These are phyloP conservation scores for Caenorhabditis uteleia DNA, from an alignment of 2,888 invertebrate genomes.

Conservation along the genomic window DNA sequence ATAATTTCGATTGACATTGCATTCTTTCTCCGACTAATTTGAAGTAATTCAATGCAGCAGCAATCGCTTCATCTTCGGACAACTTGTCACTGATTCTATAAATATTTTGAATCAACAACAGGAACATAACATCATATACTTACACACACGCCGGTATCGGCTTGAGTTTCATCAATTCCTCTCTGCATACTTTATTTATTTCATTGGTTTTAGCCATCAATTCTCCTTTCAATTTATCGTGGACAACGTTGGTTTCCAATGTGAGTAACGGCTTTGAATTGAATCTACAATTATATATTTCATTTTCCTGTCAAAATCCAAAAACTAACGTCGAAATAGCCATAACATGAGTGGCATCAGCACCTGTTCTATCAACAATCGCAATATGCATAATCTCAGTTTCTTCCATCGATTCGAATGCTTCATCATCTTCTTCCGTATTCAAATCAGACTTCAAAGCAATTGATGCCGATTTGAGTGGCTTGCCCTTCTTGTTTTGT, in stretches of 20 bases:
- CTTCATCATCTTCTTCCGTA: conserved; percentile 2
- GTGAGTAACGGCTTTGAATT: too few relatives aligned
- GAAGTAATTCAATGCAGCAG: conserved; percentile 14
- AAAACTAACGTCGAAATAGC: conserved; percentile 3
- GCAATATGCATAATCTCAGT: conserved; percentile 19
- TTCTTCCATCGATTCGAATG: conserved; percentile 2
- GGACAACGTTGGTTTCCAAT: too few relatives aligned
- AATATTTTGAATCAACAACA: not conserved
- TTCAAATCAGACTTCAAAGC: too few relatives aligned
- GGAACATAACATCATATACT: conserved; percentile 4
- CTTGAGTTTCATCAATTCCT: too few relatives aligned
- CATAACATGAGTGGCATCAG: conserved; percentile 6
- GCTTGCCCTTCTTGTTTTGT: too few relatives aligned
- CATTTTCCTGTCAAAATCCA: too few relatives aligned
- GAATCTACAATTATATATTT: too few relatives aligned
- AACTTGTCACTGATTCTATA: conserved; percentile 14
- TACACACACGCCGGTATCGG: conserved; percentile 21
- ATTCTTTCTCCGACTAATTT: conserved; percentile 8
- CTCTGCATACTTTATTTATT: too few relatives aligned
- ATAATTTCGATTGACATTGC: conserved; percentile 6
- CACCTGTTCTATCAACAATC: conserved; percentile 8
- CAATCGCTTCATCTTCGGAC: conserved; percentile 19
- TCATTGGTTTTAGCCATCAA: too few relatives aligned
- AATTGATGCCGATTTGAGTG: not conserved
- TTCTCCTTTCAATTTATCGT: too few relatives aligned